Evolutionary conservation across 2,888 invertebrate genomes (phyloP), one percentile per base, ranked within the genome.

Genomic region (Thereva unica): DNA sequence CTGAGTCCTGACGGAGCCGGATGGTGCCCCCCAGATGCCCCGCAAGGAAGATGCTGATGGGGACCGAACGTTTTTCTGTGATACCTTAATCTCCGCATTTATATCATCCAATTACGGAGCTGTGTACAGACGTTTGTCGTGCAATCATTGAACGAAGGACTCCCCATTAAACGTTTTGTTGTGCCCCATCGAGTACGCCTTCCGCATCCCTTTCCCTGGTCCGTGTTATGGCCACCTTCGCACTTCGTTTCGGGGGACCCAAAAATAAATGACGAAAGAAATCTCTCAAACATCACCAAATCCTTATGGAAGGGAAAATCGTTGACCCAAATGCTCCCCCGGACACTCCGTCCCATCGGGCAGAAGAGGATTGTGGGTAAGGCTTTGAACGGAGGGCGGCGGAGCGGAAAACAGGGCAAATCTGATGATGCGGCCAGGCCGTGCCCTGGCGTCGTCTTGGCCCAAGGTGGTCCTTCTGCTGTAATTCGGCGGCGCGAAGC

Each of bases 31-130:
- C 23, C 23, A 23, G 35, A 34, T 34, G 35, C 7, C 23, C 23
- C 34, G 35, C 23, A 12, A 40, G 7, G 7, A 10, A 6, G 40
- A 53, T 53, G 53, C 38, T 38, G 37, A 23, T 23, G 9, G n/a
- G 41, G 35, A 40, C 23, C 35, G 23, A 61, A 40, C 49, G 50
- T 50, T 49, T 23, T 61, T 61, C 64, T 42, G 53, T 64, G 64
- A 64, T 64, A 64, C 63, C 66, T 61, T 68, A 68, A 68, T 68
- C 68, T 65, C 49, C 45, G 68, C 68, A 65, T 68, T 68, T 68
- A 68, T 68, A 61, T 68, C 66, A 63, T 68, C 68, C 66, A 68
- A 68, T 68, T 68, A 66, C 66, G 63, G 53, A 34, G 45, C 56
- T 56, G 57, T 64, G 61, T 61, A 50, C 61, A 61, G 61, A 61